phyloP scores from a whole-genome alignment of 2,888 invertebrate genomes.

The Shargacucullia verbasci region DNA sequence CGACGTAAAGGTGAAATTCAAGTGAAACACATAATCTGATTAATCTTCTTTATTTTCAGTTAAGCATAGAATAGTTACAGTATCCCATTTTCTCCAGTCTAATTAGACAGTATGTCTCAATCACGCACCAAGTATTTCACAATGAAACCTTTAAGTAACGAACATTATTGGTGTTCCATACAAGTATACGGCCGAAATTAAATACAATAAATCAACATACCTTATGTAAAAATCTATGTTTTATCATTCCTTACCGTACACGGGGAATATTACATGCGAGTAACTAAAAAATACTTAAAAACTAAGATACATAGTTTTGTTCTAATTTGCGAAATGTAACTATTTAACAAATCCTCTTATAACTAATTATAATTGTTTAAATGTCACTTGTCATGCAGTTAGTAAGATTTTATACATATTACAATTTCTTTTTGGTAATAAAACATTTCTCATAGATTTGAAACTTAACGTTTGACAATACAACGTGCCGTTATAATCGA shows the following conservation, averaged over 20 bases:
- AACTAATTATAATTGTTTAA: constrained; percentile 67
- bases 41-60: constrained; percentile 88
- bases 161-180: constrained; percentile 60
- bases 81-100: constrained; percentile 84
- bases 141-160: constrained; percentile 66
- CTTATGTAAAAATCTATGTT: constrained; percentile 63
- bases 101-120: constrained; percentile 73
- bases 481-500: constrained; percentile 46
- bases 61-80: constrained; percentile 89
- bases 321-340: constrained; percentile 70
- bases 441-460: constrained; percentile 61
- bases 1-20: constrained; percentile 5
- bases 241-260: constrained; percentile 44
- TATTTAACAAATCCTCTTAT: constrained; percentile 73
- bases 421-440: constrained; percentile 75
- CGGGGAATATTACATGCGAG: constrained; percentile 58
- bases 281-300: constrained; percentile 64
- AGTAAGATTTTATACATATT: constrained; percentile 72
- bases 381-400: constrained; percentile 83
- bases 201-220: constrained; percentile 64
- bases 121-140: constrained; percentile 75
- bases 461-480: constrained; percentile 68
- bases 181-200: constrained; percentile 61
- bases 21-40: constrained; percentile 67
- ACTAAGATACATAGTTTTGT: constrained; percentile 78